Conservation (phyloP, 23 tunicate genomes). For the Halocynthia roretzi region DNA sequence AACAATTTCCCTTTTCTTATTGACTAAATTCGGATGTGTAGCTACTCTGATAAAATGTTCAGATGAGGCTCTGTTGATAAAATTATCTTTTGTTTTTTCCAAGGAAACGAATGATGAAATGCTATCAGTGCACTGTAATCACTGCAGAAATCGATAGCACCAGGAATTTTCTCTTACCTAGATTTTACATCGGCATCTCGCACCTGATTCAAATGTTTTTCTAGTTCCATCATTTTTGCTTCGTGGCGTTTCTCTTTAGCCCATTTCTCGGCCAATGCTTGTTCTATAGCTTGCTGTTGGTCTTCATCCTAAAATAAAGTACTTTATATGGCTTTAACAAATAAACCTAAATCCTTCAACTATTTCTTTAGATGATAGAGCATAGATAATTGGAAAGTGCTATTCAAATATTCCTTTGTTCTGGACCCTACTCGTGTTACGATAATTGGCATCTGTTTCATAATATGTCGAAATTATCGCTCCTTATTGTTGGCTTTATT, state of each 20-base stretch:
- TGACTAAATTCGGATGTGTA: conserved; percentile 20
- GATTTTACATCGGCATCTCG: conserved; percentile 10
- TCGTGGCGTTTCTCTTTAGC: conserved; percentile 47
- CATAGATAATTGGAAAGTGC: too few relatives aligned
- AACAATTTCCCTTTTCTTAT: conserved; percentile 10
- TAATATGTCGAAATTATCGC: too few relatives aligned
- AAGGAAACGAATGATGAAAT: too few relatives aligned
- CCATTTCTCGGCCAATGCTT: conserved; percentile 26
- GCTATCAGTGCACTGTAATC: too few relatives aligned
- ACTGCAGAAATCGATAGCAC: too few relatives aligned
- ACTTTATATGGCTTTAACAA: background rate
- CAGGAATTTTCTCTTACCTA: too few relatives aligned
- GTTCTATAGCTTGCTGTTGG: conserved; percentile 25
- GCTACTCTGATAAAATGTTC: conserved; percentile 23
- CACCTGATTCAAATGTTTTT: conserved; percentile 56
- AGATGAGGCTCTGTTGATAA: background rate
- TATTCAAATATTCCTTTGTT: too few relatives aligned
- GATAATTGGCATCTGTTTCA: too few relatives aligned
- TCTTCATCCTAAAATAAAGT: conserved; percentile 43
- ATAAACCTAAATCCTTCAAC: too few relatives aligned
- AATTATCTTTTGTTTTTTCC: background rate
- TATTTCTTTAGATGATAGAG: too few relatives aligned
- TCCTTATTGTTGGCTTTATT: too few relatives aligned
- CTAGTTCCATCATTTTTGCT: conserved; percentile 64
- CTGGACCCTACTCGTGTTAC: too few relatives aligned